phyloP scores from a whole-genome alignment of 2,797 vertebrate genomes.

The Nannoperca australis region DNA sequence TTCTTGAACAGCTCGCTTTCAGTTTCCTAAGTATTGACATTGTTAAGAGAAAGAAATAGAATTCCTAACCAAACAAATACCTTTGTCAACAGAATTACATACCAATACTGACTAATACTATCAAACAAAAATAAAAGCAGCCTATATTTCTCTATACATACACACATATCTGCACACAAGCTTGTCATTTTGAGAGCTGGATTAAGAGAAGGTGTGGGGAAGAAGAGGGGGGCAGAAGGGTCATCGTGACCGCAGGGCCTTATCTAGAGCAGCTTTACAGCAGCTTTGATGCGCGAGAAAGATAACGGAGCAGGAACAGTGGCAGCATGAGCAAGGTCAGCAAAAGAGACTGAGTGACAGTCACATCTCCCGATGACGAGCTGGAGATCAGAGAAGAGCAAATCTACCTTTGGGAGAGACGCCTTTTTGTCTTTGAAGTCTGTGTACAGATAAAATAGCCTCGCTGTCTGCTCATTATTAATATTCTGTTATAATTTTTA shows the following conservation, averaged over 20 bases:
- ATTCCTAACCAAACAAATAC: background rate
- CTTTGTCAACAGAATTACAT: too few relatives aligned
- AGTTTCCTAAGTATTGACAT: background rate
- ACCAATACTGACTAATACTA: too few relatives aligned
- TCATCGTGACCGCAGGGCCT: conserved; percentile 47
- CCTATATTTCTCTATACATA: too few relatives aligned
- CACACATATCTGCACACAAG: background rate
- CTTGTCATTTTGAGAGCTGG: conserved; percentile 8
- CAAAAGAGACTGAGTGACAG: conserved; percentile 27
- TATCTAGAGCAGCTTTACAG: conserved; percentile 60
- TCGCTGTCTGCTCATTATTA: background rate
- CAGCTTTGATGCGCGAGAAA: conserved; percentile 28
- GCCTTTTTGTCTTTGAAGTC: conserved; percentile 9
- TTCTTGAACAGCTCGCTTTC: background rate
- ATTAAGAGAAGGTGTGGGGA: conserved; percentile 3
- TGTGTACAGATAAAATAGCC: background rate
- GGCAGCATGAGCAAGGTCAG: conserved; percentile 47
- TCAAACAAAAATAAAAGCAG: background rate
- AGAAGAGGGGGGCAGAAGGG: conserved; percentile 6
- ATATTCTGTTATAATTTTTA: too few relatives aligned
- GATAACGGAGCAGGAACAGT: conserved; percentile 47
- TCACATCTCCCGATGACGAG: conserved; percentile 25
- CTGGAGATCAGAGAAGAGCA: conserved; percentile 30
- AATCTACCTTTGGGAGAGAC: background rate
- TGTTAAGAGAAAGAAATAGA: background rate